Evolutionary conservation across 1,140 invertebrate genomes (phyloP).

Genomic region (Magallana angulata): DNA sequence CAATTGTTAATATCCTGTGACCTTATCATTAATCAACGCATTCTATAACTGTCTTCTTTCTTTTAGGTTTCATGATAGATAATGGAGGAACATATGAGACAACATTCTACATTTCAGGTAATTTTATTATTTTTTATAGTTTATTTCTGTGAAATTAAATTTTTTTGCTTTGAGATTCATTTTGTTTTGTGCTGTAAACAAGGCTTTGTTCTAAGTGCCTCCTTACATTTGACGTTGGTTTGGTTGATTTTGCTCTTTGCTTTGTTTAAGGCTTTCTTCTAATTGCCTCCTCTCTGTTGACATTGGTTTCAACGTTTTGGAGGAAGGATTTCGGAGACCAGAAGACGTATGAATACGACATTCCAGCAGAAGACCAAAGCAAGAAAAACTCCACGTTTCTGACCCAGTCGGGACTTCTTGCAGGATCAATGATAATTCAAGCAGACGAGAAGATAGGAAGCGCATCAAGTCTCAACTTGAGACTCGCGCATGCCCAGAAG

Average conservation of each 20-base stretch:
- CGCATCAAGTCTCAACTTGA: background rate
- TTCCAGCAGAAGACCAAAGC: background rate
- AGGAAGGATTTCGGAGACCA: conserved; percentile 12
- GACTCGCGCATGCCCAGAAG: background rate
- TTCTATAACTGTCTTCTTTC: background rate
- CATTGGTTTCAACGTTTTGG: conserved; percentile 18
- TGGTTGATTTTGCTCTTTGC: background rate
- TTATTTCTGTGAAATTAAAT: background rate
- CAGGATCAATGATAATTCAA: conserved; percentile 32
- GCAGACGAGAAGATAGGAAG: background rate
- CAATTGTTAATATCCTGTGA: too few species aligned
- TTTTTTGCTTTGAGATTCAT: background rate
- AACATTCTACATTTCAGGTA: conserved; percentile 46
- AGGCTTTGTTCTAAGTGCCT: too few species aligned
- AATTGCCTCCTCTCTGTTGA: background rate
- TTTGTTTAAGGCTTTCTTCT: background rate
- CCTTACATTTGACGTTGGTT: too few species aligned
- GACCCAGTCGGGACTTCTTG: background rate
- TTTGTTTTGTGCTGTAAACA: background rate
- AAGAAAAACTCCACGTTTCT: conserved; percentile 30
- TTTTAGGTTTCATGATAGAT: conserved; percentile 43
- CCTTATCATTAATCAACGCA: too few species aligned
- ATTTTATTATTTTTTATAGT: background rate
- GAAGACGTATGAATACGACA: background rate
- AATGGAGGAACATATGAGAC: conserved; percentile 32